Percentiles rank a stretch among this genome's conserved stretches.
phyloP scores from a whole-genome alignment of 64 coral and sea anemone species.

The Trachythela sp. region DNA sequence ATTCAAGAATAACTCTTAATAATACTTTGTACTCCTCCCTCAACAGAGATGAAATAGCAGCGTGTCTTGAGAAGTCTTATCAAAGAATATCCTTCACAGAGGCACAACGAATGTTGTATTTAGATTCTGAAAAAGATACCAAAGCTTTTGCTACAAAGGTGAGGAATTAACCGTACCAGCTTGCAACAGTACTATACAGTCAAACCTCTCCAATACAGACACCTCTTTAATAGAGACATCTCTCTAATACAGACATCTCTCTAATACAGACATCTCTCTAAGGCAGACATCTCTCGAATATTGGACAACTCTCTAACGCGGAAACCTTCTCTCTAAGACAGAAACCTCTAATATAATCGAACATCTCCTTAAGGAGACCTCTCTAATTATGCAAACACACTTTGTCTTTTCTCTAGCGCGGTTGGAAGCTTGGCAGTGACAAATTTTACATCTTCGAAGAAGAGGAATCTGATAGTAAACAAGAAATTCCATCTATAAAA shows the following conservation, averaged over 20 bases:
- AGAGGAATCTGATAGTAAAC: constrained; percentile 58
- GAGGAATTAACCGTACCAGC: neutral
- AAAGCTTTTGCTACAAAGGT: constrained; percentile 84
- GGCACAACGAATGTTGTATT: constrained; percentile 87
- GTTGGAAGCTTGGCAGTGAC: constrained; percentile 64
- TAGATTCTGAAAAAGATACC: constrained; percentile 76
- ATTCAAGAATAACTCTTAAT: neutral
- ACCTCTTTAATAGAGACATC: too few species aligned
- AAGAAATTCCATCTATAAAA: constrained; percentile 82
- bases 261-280: too few species aligned
- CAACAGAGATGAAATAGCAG: constrained; percentile 88
- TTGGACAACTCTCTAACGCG: too few species aligned
- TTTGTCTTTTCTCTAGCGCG: constrained; percentile 58
- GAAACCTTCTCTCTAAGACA: too few species aligned
- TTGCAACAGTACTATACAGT: too few species aligned
- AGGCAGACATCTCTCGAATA: too few species aligned
- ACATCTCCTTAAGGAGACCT: too few species aligned
- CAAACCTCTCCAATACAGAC: too few species aligned
- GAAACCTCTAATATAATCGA: too few species aligned
- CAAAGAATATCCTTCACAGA: constrained; percentile 69
- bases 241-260: too few species aligned
- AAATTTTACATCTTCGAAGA: constrained; percentile 76
- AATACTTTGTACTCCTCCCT: neutral
- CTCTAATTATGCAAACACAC: too few species aligned
- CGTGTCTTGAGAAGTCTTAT: constrained; percentile 89